These are phyloP conservation scores for Thereva nobilitata DNA, from an alignment of 2,888 invertebrate species.

Conservation along the genomic window DNA sequence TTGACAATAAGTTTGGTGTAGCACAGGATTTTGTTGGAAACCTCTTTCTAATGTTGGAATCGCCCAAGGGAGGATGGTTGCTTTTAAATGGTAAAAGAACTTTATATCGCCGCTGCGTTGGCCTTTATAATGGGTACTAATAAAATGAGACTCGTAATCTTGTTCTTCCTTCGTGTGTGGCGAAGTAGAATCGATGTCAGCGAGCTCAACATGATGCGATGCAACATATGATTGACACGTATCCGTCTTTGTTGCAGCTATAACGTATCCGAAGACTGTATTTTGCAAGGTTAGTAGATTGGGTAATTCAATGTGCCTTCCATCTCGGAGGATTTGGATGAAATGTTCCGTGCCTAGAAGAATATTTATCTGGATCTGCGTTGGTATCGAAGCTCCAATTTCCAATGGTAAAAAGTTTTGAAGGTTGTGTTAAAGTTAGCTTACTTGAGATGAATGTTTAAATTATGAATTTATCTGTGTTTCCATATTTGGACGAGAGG, in stretches of 20 bases:
- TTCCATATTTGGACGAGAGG: neutral
- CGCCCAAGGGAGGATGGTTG: neutral
- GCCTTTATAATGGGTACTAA: neutral
- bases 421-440: neutral
- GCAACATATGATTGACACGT: neutral
- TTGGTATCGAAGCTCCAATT: neutral
- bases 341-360: neutral
- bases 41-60: neutral
- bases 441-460: neutral
- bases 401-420: neutral
- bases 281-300: neutral
- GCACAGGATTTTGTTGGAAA: neutral
- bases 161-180: neutral
- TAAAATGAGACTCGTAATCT: neutral
- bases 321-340: neutral
- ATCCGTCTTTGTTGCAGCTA: neutral
- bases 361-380: neutral
- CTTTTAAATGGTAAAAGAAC: no score
- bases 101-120: neutral
- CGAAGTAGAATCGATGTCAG: neutral
- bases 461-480: neutral
- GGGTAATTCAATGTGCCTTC: neutral
- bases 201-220: neutral
- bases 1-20: neutral
- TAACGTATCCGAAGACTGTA: constrained; percentile 9